These are phyloP conservation scores for Novumbra hubbsi DNA, from an alignment of 2,797 vertebrate genomes.

Conservation along the genomic window DNA sequence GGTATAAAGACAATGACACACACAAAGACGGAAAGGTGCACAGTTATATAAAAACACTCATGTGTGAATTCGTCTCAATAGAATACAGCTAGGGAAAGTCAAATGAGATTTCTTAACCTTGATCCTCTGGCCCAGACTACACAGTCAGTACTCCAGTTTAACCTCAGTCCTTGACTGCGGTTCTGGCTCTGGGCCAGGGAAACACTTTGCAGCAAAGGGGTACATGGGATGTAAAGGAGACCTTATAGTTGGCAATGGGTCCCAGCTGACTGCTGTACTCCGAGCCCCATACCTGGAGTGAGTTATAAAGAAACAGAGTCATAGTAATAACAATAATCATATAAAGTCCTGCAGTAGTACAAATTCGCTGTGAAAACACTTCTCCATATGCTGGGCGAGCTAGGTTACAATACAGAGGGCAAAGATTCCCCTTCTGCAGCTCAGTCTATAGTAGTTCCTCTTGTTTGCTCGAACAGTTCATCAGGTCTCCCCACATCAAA, in stretches of 20 bases:
- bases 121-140: conserved; percentile 1
- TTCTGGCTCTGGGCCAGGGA: conserved; percentile 35
- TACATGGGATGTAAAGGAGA: conserved; percentile 36
- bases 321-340: conserved; percentile 30
- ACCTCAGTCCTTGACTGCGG: conserved; percentile 32
- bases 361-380: conserved; percentile 44
- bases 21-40: conserved; percentile 42
- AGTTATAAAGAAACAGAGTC: conserved; percentile 35
- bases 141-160: conserved; percentile 24
- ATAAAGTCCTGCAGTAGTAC: conserved; percentile 41
- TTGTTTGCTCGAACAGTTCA: conserved; percentile 37
- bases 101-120: conserved; percentile 9
- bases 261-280: conserved; percentile 10
- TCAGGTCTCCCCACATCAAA: conserved; percentile 33
- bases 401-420: conserved; percentile 36
- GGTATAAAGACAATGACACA: conserved; percentile 21
- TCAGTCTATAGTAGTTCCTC: conserved; percentile 33
- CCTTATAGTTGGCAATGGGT: conserved; percentile 38
- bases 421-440: conserved; percentile 15
- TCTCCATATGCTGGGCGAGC: conserved; percentile 27
- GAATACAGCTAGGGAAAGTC: conserved; percentile 10
- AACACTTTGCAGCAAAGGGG: conserved; percentile 29
- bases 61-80: conserved; percentile 41
- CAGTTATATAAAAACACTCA: conserved; percentile 42
- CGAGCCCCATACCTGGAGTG: conserved; percentile 36